Conservation (phyloP, 2,888 invertebrate species). For the Heliconius erato region DNA sequence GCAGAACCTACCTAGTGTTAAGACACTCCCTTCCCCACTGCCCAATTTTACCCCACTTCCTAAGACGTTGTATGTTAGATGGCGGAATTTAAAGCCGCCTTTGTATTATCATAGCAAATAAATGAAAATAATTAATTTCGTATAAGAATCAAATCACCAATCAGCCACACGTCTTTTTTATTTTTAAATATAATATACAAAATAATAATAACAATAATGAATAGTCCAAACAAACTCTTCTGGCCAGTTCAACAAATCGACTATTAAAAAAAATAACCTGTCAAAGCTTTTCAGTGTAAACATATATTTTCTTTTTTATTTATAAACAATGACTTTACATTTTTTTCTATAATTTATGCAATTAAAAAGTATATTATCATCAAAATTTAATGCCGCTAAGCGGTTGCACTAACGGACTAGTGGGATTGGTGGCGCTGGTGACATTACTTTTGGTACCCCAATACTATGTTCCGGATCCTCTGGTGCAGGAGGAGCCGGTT, state of each 20-base stretch:
- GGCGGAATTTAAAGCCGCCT: too few species aligned
- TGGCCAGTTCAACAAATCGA: constrained; percentile 1
- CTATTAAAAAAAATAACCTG: constrained; percentile 1
- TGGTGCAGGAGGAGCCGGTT: constrained; percentile 54
- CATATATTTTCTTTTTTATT: constrained; percentile 14
- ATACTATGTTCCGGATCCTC: constrained; percentile 69
- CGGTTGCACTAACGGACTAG: constrained; percentile 68
- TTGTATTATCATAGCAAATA: too few species aligned
- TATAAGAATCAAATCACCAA: too few species aligned
- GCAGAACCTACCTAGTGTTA: too few species aligned
- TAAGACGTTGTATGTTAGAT: too few species aligned
- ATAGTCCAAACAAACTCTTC: not conserved
- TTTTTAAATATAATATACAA: too few species aligned
- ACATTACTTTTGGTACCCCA: constrained; percentile 71
- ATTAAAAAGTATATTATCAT: constrained; percentile 14
- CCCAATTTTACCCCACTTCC: too few species aligned
- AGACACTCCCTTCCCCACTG: too few species aligned
- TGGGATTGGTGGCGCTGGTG: constrained; percentile 64
- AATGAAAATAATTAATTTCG: too few species aligned
- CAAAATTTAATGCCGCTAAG: constrained; percentile 63
- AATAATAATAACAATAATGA: too few species aligned
- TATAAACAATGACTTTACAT: constrained; percentile 6
- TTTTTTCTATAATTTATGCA: constrained; percentile 20
- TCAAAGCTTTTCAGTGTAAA: constrained; percentile 6
- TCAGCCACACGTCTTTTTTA: too few species aligned